A percentile compares a stretch with the other conserved stretches of the same genome.
Evolutionary conservation across 1,140 invertebrate species (phyloP).

Genomic region (Drosophila pachea): DNA sequence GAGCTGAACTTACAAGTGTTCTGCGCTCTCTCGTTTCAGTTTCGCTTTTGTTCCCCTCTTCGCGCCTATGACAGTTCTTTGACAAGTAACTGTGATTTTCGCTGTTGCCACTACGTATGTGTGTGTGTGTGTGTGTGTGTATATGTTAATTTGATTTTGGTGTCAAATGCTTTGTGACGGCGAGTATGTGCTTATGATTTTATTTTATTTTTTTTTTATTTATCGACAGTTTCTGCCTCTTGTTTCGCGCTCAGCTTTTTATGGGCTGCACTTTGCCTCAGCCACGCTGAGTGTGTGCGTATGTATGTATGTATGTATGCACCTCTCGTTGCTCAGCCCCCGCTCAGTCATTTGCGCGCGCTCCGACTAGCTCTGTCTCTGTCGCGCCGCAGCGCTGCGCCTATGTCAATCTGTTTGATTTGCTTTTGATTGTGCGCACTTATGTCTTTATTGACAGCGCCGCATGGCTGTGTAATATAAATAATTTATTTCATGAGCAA

Average conservation of each 20-base stretch:
- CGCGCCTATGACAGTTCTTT: conserved; percentile 56
- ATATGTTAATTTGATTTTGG: conserved; percentile 75
- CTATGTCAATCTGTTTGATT: conserved; percentile 59
- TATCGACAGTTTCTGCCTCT: conserved; percentile 9
- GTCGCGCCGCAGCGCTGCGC: conserved; percentile 6
- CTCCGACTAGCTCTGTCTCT: no score
- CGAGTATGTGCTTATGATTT: no score
- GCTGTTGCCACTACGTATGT: conserved; percentile 22
- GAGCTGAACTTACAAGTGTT: conserved; percentile 48
- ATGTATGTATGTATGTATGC: no score
- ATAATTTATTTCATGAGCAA: conserved; percentile 68
- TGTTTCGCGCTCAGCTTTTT: conserved; percentile 42
- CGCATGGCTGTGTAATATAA: conserved; percentile 55
- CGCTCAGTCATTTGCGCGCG: not conserved
- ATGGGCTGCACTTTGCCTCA: conserved; percentile 65
- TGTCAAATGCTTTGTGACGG: conserved; percentile 63
- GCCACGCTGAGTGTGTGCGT: no score
- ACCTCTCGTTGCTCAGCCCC: not conserved
- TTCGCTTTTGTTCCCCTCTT: not conserved
- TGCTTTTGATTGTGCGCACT: conserved; percentile 70
- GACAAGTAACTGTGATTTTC: conserved; percentile 67
- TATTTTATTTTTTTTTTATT: not conserved
- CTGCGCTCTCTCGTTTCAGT: conserved; percentile 12
- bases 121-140: conserved; percentile 52
- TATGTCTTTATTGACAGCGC: conserved; percentile 72